These are phyloP conservation scores for Petrocephalus zakoni DNA, from an alignment of 2,113 vertebrate species.

Conservation along the genomic window DNA sequence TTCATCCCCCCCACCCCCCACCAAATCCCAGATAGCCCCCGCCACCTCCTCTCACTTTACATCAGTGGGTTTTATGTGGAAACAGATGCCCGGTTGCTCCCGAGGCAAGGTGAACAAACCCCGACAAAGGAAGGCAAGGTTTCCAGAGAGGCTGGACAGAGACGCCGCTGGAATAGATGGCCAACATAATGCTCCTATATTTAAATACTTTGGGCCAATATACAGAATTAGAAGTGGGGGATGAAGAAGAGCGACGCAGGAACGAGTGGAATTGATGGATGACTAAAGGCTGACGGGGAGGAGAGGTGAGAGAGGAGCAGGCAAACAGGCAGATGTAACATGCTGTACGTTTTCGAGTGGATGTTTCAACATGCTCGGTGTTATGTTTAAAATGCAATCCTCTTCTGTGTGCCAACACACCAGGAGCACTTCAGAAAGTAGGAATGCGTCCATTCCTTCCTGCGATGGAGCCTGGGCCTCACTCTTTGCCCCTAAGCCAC, in stretches of 20 bases:
- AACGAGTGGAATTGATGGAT: neutral
- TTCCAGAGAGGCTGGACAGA: neutral
- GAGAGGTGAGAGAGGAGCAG: neutral
- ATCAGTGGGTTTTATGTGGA: conserved; percentile 10
- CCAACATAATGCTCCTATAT: conserved; percentile 3
- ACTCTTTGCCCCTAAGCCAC: neutral
- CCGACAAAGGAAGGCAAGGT: neutral
- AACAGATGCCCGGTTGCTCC: conserved; percentile 24
- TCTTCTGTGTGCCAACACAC: neutral
- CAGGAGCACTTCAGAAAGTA: neutral
- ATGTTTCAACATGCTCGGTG: neutral
- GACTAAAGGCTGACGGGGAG: neutral
- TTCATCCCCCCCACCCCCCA: neutral
- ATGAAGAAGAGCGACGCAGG: neutral
- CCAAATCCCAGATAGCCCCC: neutral
- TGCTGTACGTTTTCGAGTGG: neutral
- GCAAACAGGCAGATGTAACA: neutral
- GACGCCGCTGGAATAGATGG: neutral
- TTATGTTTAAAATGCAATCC: neutral
- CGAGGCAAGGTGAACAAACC: neutral
- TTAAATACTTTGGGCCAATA: neutral
- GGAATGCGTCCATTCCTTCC: neutral
- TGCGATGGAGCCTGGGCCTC: neutral
- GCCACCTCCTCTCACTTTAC: conserved; percentile 23
- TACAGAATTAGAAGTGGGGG: neutral